Conservation (phyloP, 2,888 invertebrate species). For the Patella depressa region DNA sequence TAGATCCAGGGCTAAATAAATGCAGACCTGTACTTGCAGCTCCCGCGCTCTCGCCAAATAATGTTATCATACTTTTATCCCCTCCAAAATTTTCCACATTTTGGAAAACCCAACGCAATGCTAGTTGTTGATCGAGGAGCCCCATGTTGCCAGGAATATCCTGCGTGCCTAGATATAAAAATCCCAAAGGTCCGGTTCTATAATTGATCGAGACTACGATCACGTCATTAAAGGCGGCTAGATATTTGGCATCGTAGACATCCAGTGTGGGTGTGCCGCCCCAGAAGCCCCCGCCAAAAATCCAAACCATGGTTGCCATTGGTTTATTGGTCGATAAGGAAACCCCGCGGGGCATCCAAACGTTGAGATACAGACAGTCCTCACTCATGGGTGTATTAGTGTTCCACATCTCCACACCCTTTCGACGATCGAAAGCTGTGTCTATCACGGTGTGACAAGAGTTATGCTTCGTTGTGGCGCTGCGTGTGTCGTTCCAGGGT, state of each 20-base stretch:
- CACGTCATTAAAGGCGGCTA: slow-evolving; percentile 90
- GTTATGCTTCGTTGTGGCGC: slow-evolving; percentile 86
- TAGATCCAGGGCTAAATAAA: slow-evolving; percentile 50
- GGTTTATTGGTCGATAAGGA: slow-evolving; percentile 22
- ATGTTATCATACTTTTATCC: slow-evolving; percentile 50
- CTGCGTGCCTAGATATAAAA: slow-evolving; percentile 84
- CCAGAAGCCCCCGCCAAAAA: slow-evolving; percentile 95
- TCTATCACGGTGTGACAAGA: slow-evolving; percentile 89
- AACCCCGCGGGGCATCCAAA: slow-evolving; percentile 84
- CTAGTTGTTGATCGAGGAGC: slow-evolving; percentile 93
- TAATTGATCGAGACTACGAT: slow-evolving; percentile 96
- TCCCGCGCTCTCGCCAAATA: slow-evolving; percentile 65
- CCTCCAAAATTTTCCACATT: slow-evolving; percentile 78
- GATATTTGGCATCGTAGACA: slow-evolving; percentile 74
- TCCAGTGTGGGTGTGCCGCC: slow-evolving; percentile 88
- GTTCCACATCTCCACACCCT: slow-evolving; percentile 96
- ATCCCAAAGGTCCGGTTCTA: slow-evolving; percentile 91
- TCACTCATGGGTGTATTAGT: slow-evolving; percentile 94
- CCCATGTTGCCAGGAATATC: slow-evolving; percentile 92
- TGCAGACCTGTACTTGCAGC: slow-evolving; percentile 54
- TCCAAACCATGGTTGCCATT: slow-evolving; percentile 89
- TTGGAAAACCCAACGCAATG: slow-evolving; percentile 92
- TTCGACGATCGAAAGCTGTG: slow-evolving; percentile 85
- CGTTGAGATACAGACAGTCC: slow-evolving; percentile 94
- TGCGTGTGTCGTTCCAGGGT: slow-evolving; percentile 88